A percentile compares a stretch with the other conserved stretches of the same genome.
These are phyloP conservation scores for Scartelaos histophorus DNA, from an alignment of 2,113 vertebrate genomes.

Conservation along the genomic window DNA sequence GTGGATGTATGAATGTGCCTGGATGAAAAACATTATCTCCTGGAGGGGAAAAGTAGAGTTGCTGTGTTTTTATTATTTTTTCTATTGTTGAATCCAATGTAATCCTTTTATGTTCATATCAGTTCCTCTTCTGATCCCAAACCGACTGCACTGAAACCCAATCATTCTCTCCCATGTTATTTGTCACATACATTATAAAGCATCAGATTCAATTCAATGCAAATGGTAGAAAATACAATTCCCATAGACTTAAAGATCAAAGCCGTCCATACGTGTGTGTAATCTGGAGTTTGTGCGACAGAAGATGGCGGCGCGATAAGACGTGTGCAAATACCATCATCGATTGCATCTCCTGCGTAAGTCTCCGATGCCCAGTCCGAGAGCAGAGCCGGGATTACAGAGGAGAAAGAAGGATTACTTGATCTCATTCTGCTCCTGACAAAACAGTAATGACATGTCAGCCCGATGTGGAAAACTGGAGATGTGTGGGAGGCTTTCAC, in stretches of 20 bases:
- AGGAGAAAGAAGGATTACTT: conserved; percentile 46
- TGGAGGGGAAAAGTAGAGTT: background rate
- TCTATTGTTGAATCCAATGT: conserved; percentile 35
- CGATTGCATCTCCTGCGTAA: conserved; percentile 44
- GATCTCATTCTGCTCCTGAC: conserved; percentile 50
- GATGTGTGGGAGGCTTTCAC: background rate
- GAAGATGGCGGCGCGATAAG: conserved; percentile 58
- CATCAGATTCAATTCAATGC: background rate
- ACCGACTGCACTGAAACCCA: conserved; percentile 40
- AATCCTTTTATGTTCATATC: conserved; percentile 54
- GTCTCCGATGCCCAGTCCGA: conserved; percentile 38
- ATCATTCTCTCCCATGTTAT: conserved; percentile 19
- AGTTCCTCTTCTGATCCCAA: conserved; percentile 50
- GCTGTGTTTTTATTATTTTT: background rate
- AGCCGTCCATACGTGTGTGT: conserved; percentile 40
- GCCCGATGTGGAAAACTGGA: background rate
- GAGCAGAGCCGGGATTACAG: conserved; percentile 56
- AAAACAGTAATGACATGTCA: conserved; percentile 46
- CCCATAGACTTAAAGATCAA: conserved; percentile 6
- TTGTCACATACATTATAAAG: background rate
- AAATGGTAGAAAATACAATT: conserved; percentile 4
- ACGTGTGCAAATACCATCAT: conserved; percentile 58
- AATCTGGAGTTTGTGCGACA: conserved; percentile 56
- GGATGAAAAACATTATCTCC: background rate
- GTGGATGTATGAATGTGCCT: background rate